Evolutionary conservation across 2,888 invertebrate genomes (phyloP), one percentile per base, ranked within the genome.

Genomic region (Prenolepis imparis): DNA sequence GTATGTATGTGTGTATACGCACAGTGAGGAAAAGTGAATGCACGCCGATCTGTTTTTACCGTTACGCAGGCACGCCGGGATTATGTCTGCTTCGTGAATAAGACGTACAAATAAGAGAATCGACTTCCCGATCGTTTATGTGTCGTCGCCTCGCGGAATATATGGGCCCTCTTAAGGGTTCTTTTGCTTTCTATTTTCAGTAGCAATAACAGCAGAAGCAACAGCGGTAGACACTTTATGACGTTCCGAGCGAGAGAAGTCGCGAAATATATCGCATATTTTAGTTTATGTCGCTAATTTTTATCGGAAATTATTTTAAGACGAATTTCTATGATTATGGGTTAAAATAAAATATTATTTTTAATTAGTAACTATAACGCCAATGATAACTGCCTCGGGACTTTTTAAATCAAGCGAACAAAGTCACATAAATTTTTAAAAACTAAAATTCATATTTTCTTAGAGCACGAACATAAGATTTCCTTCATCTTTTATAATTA

Each of bases 11-110:
- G 28, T 28, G 28, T 28, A 3, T 28, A 81, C 64, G 52, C n/a
- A 67, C 39, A 75, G 80, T 85, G 84, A 82, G 88, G 86, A 90
- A 90, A 90, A 90, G 90, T 89, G 90, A 90, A 90, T 89, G 90
- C 90, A 90, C 90, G 89, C 80, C 88, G 88, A 88, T 90, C 88
- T 84, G 89, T 90, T 90, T 90, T 90, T 90, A 90, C 90, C 90
- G 90, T 90, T 90, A 90, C 81, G 83, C 86, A 89, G 89, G 80
- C 85, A 84, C 86, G 86, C 85, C 85, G 85, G 87, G 90, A 90
- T 90, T 90, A 90, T 90, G 90, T 90, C 90, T 88, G 87, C 86
- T 64, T 52, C 82, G 85, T 87, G 90, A 89, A 89, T 89, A 89
- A 89, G 86, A 82, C 89, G 85, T 67, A 66, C 87, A 86, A 88